Base-by-base conservation (phyloP, 2,888 invertebrate genomes). In the Halictus quadricinctus region DNA sequence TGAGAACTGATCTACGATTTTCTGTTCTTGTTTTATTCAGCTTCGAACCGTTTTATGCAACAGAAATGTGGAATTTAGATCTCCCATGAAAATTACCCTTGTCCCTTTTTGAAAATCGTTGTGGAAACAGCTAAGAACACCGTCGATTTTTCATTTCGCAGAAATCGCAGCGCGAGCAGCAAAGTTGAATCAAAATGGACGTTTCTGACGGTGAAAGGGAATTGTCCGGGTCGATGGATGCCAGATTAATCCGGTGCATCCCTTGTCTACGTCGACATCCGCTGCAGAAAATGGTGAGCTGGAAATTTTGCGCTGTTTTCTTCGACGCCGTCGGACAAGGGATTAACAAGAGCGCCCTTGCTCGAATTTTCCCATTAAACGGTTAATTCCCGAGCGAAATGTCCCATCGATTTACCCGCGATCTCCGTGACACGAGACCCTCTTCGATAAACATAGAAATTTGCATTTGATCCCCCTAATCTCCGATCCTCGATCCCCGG, bases 391-490 rank as follows among this genome's bases (percentile, higher is more conserved):
- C 46, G 25, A n/a, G 18, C 29, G 21, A 2, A 29, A 66, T 29
- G 15, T 15, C 15, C 15, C 6, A 64, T 64, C 29, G 13, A 64
- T 64, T 29, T 64, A 15, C 13, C 2, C 13, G 60, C 25, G 60
- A 64, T 64, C 15, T 64, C 10, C 36, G 7, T 10, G 36, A 36
- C 18, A 18, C 36, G 18, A 6, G 66, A 36, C 36, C n/a, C 29
- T 18, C 36, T 66, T 8, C 66, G 10, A 36, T 66, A 36, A 66
- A 66, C 36, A 66, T 36, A 1, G 36, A 29, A 66, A 66, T 66
- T 66, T 66, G 36, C 66, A 66, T 36, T 66, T 64, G 29, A 64
- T 64, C 60, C 60, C 29, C 25, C 6, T 64, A 64, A 64, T 64
- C 25, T 64, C 15, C 3, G 18, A 66, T 15, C 66, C 8, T 66